These are phyloP conservation scores for Argyra leucocephala DNA, from an alignment of 2,888 invertebrate genomes.

Conservation along the genomic window DNA sequence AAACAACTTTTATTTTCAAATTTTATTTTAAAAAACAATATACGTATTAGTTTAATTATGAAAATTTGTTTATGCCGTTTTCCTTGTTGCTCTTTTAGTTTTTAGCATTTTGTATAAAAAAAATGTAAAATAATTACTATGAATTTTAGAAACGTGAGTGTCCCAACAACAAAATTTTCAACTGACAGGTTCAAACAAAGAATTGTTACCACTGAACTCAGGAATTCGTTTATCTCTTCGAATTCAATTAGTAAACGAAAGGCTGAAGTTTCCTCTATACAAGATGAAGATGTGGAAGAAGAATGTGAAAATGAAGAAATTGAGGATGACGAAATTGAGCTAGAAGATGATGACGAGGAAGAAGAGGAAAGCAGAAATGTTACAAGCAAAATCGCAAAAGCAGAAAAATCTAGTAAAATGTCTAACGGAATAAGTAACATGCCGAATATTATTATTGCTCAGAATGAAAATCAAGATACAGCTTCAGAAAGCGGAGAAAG, in stretches of 20 bases:
- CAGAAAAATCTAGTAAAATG: conserved; percentile 17
- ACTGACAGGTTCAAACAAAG: background rate
- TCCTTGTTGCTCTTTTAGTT: too few species aligned
- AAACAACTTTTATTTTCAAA: too few species aligned
- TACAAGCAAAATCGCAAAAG: conserved; percentile 21
- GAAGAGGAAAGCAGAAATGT: conserved; percentile 19
- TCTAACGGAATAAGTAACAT: background rate
- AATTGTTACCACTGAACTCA: background rate
- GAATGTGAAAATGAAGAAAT: conserved; percentile 23
- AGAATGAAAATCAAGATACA: conserved; percentile 23
- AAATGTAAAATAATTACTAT: too few species aligned
- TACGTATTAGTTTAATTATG: too few species aligned
- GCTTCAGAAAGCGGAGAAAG: conserved; percentile 33
- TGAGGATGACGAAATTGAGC: conserved; percentile 19
- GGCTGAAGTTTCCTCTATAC: background rate
- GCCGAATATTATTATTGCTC: conserved; percentile 9
- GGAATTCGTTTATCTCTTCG: background rate
- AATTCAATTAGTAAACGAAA: background rate
- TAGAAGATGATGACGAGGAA: conserved; percentile 22
- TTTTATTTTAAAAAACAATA: too few species aligned
- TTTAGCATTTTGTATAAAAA: too few species aligned
- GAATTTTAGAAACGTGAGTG: conserved; percentile 31
- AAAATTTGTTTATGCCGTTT: too few species aligned
- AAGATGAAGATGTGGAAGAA: conserved; percentile 9
- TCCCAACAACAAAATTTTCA: conserved; percentile 27